Percentiles rank a stretch among this genome's conserved stretches.
Evolutionary conservation across 37 sponge, comb jelly and placozoan genomes (phyloP).

Genomic region (Halichondria panicea): DNA sequence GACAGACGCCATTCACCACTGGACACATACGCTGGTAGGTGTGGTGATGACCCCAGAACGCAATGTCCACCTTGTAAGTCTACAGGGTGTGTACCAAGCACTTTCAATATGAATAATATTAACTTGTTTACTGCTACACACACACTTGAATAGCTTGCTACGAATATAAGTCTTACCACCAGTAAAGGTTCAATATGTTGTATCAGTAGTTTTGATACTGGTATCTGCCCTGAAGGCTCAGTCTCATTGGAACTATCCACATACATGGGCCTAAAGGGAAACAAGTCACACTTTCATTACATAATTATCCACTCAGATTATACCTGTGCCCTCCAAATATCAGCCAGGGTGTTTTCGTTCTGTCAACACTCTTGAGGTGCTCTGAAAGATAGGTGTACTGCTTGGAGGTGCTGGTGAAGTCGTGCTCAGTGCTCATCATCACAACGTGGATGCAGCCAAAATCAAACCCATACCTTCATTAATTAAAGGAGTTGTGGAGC

Average conservation of each 20-base stretch:
- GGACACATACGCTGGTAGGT: constrained; percentile 76
- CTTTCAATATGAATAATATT: not conserved
- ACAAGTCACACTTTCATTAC: not conserved
- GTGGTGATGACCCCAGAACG: constrained; percentile 81
- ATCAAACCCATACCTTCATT: constrained; percentile 67
- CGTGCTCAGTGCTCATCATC: constrained; percentile 83
- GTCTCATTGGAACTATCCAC: constrained; percentile 38
- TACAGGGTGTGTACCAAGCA: constrained; percentile 9
- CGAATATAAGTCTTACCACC: constrained; percentile 17
- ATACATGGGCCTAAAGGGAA: constrained; percentile 68
- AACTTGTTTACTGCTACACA: not conserved
- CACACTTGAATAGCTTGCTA: not conserved
- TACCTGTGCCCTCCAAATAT: constrained; percentile 80
- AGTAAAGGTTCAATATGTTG: constrained; percentile 66
- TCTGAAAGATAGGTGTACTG: constrained; percentile 55
- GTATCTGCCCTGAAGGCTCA: constrained; percentile 2
- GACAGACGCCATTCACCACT: constrained; percentile 27
- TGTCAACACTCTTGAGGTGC: constrained; percentile 59
- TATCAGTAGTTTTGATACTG: constrained; percentile 38
- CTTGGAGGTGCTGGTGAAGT: constrained; percentile 28
- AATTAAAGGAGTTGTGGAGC: too few relatives aligned
- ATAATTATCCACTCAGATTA: not conserved
- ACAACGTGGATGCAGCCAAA: constrained; percentile 73
- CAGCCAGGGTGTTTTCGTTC: constrained; percentile 78
- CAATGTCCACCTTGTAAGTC: constrained; percentile 68